phyloP scores from a whole-genome alignment of 2,888 invertebrate genomes.

The Lissonota sp. region DNA sequence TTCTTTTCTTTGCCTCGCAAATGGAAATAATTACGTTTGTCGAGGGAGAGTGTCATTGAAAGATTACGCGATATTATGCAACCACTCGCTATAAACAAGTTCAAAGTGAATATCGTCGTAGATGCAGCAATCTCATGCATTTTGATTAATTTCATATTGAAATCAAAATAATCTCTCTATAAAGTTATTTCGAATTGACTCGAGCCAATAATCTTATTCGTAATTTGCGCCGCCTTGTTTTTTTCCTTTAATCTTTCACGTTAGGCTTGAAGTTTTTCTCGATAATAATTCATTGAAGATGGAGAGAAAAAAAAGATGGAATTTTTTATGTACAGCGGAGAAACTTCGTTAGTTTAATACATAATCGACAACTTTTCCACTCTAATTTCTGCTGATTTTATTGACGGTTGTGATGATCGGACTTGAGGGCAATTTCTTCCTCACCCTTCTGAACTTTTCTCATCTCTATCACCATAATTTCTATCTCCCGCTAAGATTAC shows the following conservation, averaged over 20 bases:
- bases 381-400: constrained; percentile 5
- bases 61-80: neutral
- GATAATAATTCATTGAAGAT: constrained; percentile 19
- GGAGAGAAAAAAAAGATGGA: neutral
- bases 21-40: neutral
- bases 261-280: neutral
- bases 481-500: neutral
- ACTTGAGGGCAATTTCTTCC: neutral
- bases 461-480: too few species aligned
- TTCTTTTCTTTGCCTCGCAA: constrained; percentile 8
- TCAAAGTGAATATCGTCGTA: neutral
- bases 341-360: constrained; percentile 11
- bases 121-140: too few species aligned
- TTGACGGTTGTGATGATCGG: neutral
- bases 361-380: constrained; percentile 6
- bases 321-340: neutral
- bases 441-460: too few species aligned
- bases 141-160: neutral
- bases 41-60: neutral
- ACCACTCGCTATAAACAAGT: neutral
- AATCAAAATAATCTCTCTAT: neutral
- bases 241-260: neutral
- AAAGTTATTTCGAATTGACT: neutral
- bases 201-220: neutral
- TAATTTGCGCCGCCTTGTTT: neutral